These are phyloP conservation scores for Alviniconcha marisindica DNA, from an alignment of 1,140 invertebrate species.

Conservation along the genomic window DNA sequence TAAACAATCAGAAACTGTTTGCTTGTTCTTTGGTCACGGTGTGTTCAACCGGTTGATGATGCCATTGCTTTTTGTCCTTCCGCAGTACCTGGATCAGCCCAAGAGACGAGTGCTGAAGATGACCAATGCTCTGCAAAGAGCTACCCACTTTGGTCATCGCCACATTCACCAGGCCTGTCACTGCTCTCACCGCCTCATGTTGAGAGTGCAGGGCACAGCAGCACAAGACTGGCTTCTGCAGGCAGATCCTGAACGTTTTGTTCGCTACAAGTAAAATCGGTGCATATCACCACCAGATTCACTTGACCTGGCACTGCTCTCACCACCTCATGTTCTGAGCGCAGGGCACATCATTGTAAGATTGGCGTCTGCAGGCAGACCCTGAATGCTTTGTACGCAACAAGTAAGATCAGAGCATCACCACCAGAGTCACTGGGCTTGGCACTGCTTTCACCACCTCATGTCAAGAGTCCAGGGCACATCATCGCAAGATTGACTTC, in stretches of 20 bases:
- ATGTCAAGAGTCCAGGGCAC: background rate
- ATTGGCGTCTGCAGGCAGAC: too few relatives aligned
- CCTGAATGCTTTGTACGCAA: too few relatives aligned
- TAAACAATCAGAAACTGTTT: too few relatives aligned
- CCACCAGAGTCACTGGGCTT: background rate
- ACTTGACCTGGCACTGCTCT: too few relatives aligned
- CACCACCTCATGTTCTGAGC: too few relatives aligned
- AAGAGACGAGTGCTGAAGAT: background rate
- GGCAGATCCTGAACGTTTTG: constrained; percentile 5
- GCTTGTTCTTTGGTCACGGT: too few relatives aligned
- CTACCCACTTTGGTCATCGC: background rate
- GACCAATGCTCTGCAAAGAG: background rate
- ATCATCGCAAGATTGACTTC: background rate
- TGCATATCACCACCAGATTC: too few relatives aligned
- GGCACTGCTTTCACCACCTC: background rate
- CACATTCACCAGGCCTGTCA: background rate
- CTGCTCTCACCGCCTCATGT: background rate
- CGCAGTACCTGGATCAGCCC: too few relatives aligned
- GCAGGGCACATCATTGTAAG: too few relatives aligned
- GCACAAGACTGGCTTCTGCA: constrained; percentile 9
- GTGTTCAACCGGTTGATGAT: too few relatives aligned
- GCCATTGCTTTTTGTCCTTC: too few relatives aligned
- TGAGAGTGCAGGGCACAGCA: background rate
- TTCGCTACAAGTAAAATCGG: constrained; percentile 3
- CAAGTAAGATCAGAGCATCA: too few relatives aligned